Evolutionary conservation across 2,113 vertebrate genomes (phyloP).

Genomic region (Mystacornis crossleyi): DNA sequence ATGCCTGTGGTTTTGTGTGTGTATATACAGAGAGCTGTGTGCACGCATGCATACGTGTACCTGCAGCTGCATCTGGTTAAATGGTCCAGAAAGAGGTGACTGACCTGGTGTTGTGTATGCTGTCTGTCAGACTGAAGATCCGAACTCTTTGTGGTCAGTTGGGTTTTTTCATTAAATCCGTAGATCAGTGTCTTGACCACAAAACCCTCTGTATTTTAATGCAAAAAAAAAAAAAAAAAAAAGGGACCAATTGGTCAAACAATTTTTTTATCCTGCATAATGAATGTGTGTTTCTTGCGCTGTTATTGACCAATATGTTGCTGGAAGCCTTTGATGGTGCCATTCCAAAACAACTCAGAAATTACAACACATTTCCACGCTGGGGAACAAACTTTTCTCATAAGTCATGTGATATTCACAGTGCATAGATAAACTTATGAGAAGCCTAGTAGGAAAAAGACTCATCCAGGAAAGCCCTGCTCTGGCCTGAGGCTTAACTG

Average conservation of each 20-base stretch:
- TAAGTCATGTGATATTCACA: neutral
- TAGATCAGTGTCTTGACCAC: neutral
- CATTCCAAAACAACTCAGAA: neutral
- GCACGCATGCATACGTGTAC: too few species aligned
- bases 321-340: neutral
- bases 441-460: neutral
- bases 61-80: neutral
- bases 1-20: neutral
- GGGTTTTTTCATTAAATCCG: neutral
- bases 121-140: neutral
- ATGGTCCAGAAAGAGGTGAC: neutral
- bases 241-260: too few species aligned
- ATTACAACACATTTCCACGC: neutral
- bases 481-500: neutral
- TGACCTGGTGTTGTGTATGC: neutral
- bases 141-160: neutral
- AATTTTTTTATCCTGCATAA: neutral
- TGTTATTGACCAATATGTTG: neutral
- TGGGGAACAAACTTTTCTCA: neutral
- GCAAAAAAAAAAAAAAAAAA: neutral
- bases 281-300: neutral
- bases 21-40: neutral
- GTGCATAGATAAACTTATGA: neutral
- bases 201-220: neutral
- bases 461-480: neutral